Conservation (phyloP, 2,797 vertebrate genomes). For the Ctenopoma multispine region DNA sequence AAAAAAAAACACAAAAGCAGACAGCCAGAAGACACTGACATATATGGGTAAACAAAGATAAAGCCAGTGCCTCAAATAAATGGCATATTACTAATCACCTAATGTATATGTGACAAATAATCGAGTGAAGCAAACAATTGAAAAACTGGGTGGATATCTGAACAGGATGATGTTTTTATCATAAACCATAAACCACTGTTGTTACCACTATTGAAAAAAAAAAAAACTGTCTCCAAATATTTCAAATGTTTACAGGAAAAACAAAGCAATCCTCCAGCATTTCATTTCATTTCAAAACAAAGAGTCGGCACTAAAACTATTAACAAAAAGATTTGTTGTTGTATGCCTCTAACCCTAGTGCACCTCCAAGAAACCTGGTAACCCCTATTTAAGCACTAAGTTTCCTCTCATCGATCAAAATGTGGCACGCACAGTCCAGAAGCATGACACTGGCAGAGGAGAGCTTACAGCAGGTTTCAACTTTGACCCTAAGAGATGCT, state of each 20-base stretch:
- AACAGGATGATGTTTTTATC: background rate
- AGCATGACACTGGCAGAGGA: conserved; percentile 61
- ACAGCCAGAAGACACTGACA: conserved; percentile 47
- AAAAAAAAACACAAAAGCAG: conserved; percentile 39
- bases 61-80: conserved; percentile 37
- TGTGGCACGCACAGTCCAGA: conserved; percentile 45
- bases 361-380: conserved; percentile 65
- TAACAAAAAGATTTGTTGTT: conserved; percentile 71
- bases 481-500: conserved; percentile 71
- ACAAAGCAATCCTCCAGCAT: conserved; percentile 37
- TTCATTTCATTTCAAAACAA: conserved; percentile 70
- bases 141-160: conserved; percentile 19
- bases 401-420: conserved; percentile 80
- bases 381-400: conserved; percentile 78
- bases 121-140: conserved; percentile 3
- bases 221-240: conserved; percentile 3
- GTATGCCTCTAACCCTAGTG: conserved; percentile 67
- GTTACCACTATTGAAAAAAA: background rate
- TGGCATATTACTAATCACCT: conserved; percentile 37
- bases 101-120: conserved; percentile 25
- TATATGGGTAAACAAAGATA: conserved; percentile 38
- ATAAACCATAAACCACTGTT: background rate
- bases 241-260: conserved; percentile 40
- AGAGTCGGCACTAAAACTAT: conserved; percentile 63
- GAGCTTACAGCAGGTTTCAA: conserved; percentile 69